Conservation (phyloP, 2,113 vertebrate genomes). For the Eonycteris spelaea region DNA sequence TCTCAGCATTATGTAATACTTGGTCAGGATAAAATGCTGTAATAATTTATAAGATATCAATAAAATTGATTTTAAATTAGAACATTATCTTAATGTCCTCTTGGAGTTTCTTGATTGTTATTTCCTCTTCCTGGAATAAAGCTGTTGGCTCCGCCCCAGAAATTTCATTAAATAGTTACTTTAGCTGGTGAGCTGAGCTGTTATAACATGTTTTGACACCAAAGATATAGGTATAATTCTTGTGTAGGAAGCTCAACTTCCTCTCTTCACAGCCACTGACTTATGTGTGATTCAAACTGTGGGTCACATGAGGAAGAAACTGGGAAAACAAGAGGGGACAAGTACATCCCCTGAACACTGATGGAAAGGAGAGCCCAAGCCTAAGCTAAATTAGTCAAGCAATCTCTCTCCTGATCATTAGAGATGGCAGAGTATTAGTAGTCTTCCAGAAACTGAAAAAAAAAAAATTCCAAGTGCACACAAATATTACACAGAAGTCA, state of each 20-base stretch:
- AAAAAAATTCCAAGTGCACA: background rate
- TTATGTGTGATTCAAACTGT: background rate
- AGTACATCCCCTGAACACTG: background rate
- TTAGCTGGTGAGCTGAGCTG: background rate
- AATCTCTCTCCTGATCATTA: background rate
- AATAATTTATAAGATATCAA: constrained; percentile 74
- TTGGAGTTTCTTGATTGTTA: constrained; percentile 62
- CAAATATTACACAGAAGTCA: background rate
- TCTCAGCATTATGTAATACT: constrained; percentile 47
- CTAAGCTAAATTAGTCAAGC: background rate
- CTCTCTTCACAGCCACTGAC: background rate
- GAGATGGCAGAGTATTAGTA: background rate
- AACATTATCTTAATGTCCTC: constrained; percentile 70
- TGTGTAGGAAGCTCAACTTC: background rate
- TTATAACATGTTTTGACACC: background rate
- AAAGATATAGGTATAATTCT: background rate
- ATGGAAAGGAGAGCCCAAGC: background rate
- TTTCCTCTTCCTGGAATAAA: constrained; percentile 73
- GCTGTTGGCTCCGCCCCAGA: constrained; percentile 54
- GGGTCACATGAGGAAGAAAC: background rate
- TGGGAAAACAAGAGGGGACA: background rate
- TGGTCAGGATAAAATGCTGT: constrained; percentile 56
- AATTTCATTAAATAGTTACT: constrained; percentile 64
- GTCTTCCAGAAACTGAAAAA: background rate
- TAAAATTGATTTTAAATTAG: constrained; percentile 77